These are phyloP conservation scores for Melanotaenia boesemani DNA, from an alignment of 2,797 vertebrate species.

Conservation along the genomic window DNA sequence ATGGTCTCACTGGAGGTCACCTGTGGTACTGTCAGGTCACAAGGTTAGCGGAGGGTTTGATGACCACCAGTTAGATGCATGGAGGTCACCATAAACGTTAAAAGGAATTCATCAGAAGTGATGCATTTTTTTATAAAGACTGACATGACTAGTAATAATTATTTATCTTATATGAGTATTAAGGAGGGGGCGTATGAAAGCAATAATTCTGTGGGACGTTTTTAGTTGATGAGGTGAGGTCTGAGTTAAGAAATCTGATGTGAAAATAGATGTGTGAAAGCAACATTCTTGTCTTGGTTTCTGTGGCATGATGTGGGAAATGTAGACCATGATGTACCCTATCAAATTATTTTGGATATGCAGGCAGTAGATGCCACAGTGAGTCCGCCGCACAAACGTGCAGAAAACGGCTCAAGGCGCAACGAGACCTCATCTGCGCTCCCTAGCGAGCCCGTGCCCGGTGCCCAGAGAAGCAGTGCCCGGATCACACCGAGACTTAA, in stretches of 20 bases:
- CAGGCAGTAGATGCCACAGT: slow-evolving; percentile 35
- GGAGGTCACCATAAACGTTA: slow-evolving; percentile 33
- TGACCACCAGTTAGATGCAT: slow-evolving; percentile 62
- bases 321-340: slow-evolving; percentile 37
- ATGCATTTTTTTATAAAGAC: slow-evolving; percentile 14
- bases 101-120: slow-evolving; percentile 29
- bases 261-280: slow-evolving; percentile 10
- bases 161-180: slow-evolving; percentile 30
- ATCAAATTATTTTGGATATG: slow-evolving; percentile 38
- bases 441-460: slow-evolving; percentile 59
- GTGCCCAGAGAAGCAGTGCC: slow-evolving; percentile 22
- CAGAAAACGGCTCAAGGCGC: slow-evolving; percentile 41
- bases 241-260: slow-evolving; percentile 14
- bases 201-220: background rate
- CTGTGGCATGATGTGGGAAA: slow-evolving; percentile 10
- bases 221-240: slow-evolving; percentile 1
- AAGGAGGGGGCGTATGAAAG: background rate
- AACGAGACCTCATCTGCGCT: slow-evolving; percentile 60
- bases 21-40: slow-evolving; percentile 47
- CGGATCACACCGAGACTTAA: slow-evolving; percentile 73
- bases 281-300: background rate
- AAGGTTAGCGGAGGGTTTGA: slow-evolving; percentile 59
- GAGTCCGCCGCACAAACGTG: slow-evolving; percentile 43
- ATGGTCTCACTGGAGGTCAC: slow-evolving; percentile 52
- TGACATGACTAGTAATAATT: slow-evolving; percentile 6